phyloP scores from a whole-genome alignment of 2,888 invertebrate species.

The Embidobia sp. region DNA sequence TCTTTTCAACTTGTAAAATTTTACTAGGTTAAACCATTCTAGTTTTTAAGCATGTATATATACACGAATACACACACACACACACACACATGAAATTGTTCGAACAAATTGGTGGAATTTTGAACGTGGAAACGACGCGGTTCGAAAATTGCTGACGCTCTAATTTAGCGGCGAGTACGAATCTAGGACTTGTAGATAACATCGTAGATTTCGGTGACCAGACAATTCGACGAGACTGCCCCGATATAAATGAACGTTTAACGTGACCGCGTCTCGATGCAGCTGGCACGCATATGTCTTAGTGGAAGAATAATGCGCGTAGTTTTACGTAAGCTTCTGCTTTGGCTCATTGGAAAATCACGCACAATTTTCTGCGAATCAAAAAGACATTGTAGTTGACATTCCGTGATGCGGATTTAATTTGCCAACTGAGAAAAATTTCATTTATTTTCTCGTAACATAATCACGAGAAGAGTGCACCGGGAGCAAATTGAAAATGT shows the following conservation, averaged over 20 bases:
- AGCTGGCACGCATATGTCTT: slow-evolving; percentile 78
- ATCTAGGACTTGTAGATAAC: slow-evolving; percentile 66
- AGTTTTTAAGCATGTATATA: too few relatives aligned
- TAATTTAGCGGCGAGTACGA: slow-evolving; percentile 56
- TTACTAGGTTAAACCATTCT: too few relatives aligned
- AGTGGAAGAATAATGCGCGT: slow-evolving; percentile 75
- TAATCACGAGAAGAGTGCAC: too few relatives aligned
- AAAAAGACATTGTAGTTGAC: slow-evolving; percentile 33
- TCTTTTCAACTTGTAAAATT: too few relatives aligned
- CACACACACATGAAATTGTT: too few relatives aligned
- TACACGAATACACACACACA: too few relatives aligned
- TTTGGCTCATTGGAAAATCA: slow-evolving; percentile 64
- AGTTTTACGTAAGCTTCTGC: slow-evolving; percentile 69
- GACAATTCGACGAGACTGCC: slow-evolving; percentile 68
- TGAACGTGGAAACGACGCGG: slow-evolving; percentile 14
- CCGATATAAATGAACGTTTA: slow-evolving; percentile 69
- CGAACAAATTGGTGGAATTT: background rate
- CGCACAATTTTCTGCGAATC: slow-evolving; percentile 57
- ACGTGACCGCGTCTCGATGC: slow-evolving; percentile 66
- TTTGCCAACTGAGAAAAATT: too few relatives aligned
- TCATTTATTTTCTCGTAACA: too few relatives aligned
- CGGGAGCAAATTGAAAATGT: too few relatives aligned
- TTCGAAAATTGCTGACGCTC: slow-evolving; percentile 49
- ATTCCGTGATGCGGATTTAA: slow-evolving; percentile 9
- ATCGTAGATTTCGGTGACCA: slow-evolving; percentile 64